phyloP scores from a whole-genome alignment of 1,140 invertebrate species.

The Drosophila baimaii region DNA sequence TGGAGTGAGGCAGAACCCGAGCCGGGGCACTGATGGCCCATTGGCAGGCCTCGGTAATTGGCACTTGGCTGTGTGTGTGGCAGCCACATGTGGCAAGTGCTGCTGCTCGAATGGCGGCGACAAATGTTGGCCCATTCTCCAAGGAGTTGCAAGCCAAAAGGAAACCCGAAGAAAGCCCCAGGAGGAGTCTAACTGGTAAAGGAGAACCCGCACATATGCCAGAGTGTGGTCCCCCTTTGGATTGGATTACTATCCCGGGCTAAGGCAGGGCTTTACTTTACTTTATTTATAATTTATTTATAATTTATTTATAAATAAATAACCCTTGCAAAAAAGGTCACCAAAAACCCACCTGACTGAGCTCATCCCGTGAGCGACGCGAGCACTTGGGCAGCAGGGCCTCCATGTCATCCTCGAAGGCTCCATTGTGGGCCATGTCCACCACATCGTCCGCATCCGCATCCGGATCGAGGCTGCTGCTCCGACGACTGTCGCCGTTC shows the following conservation, averaged over 20 bases:
- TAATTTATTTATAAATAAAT: neutral
- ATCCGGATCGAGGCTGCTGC: constrained; percentile 68
- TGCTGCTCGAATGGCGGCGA: constrained; percentile 17
- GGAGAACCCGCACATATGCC: neutral
- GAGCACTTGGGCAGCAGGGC: constrained; percentile 78
- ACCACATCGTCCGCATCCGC: constrained; percentile 60
- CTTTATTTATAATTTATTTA: neutral
- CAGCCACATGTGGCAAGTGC: constrained; percentile 36
- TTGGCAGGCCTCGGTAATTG: constrained; percentile 68
- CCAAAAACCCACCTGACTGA: constrained; percentile 80
- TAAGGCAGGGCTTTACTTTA: no score
- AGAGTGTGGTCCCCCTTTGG: no score
- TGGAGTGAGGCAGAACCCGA: neutral
- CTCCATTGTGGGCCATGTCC: constrained; percentile 55
- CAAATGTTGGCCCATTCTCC: constrained; percentile 20
- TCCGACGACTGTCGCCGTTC: constrained; percentile 46
- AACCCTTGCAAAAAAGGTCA: constrained; percentile 20
- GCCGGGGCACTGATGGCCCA: constrained; percentile 12
- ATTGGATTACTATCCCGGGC: neutral
- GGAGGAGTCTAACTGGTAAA: neutral
- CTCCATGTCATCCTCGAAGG: constrained; percentile 82
- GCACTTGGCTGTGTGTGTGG: constrained; percentile 47
- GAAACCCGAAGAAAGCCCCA: constrained; percentile 15
- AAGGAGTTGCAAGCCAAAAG: constrained; percentile 16
- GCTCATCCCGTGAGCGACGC: constrained; percentile 80